Percentiles rank a stretch among this genome's conserved stretches.
Evolutionary conservation across 2,888 invertebrate genomes (phyloP).

Genomic region (Hypolimnas misippus): DNA sequence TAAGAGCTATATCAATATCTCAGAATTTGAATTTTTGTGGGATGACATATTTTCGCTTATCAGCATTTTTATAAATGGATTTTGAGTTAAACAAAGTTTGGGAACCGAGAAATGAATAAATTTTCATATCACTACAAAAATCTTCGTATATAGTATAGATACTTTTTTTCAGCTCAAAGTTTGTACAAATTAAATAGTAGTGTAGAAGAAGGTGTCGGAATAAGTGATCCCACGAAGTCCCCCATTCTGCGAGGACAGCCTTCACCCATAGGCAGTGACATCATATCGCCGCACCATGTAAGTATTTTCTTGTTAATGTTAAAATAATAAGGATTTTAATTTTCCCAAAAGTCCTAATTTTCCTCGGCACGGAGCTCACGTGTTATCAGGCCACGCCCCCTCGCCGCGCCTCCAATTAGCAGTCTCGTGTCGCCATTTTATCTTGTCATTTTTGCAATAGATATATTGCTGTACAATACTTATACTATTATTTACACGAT

Average conservation of each 20-base stretch:
- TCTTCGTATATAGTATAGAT: background rate
- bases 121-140: too few relatives aligned
- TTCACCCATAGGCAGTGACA: conserved; percentile 74
- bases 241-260: conserved; percentile 71
- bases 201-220: conserved; percentile 62
- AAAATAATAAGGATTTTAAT: too few relatives aligned
- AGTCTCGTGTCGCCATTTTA: conserved; percentile 1
- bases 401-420: conserved; percentile 13
- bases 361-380: background rate
- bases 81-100: too few relatives aligned
- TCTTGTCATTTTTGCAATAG: background rate
- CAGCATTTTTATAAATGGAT: too few relatives aligned
- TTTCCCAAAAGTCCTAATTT: background rate
- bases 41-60: too few relatives aligned
- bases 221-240: conserved; percentile 69
- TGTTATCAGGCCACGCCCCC: conserved; percentile 18
- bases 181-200: conserved; percentile 78
- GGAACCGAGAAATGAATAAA: background rate
- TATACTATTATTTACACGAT: background rate
- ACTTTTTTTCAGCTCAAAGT: conserved; percentile 71
- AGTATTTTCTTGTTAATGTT: too few relatives aligned
- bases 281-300: conserved; percentile 79
- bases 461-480: background rate
- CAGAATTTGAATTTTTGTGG: too few relatives aligned
- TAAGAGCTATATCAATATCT: too few relatives aligned